These are phyloP conservation scores for Leuctra nigra DNA, from an alignment of 2,888 invertebrate genomes.

Conservation along the genomic window DNA sequence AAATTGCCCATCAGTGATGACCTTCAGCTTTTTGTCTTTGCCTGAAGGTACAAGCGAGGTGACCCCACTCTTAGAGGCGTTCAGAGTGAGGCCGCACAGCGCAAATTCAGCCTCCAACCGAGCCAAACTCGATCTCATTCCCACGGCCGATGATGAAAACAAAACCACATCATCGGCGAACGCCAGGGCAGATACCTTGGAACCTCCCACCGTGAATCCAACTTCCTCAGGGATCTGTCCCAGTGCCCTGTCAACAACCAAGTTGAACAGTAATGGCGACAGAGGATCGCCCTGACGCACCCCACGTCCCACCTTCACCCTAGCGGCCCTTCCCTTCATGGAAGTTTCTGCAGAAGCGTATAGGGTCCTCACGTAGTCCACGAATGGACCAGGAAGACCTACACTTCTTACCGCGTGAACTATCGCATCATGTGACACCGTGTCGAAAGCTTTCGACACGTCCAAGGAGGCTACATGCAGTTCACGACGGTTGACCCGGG, in stretches of 20 bases:
- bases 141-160: too few species aligned
- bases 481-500: not conserved
- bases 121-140: too few species aligned
- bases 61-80: too few species aligned
- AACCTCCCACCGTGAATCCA: not conserved
- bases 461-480: not conserved
- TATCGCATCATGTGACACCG: not conserved
- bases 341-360: not conserved
- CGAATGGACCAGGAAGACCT: not conserved
- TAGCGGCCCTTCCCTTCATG: not conserved
- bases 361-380: not conserved
- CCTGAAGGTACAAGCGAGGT: too few species aligned
- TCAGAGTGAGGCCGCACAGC: too few species aligned
- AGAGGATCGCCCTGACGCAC: conserved; percentile 41
- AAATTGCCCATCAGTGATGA: conserved; percentile 27
- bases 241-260: conserved; percentile 27
- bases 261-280: conserved; percentile 38
- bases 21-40: too few species aligned
- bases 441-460: not conserved
- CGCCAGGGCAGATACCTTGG: not conserved
- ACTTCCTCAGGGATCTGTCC: not conserved
- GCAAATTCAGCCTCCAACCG: too few species aligned
- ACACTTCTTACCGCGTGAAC: not conserved
- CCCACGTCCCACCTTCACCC: conserved; percentile 32
- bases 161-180: too few species aligned